Conservation (phyloP, 2,797 vertebrate genomes). For the Anableps anableps region DNA sequence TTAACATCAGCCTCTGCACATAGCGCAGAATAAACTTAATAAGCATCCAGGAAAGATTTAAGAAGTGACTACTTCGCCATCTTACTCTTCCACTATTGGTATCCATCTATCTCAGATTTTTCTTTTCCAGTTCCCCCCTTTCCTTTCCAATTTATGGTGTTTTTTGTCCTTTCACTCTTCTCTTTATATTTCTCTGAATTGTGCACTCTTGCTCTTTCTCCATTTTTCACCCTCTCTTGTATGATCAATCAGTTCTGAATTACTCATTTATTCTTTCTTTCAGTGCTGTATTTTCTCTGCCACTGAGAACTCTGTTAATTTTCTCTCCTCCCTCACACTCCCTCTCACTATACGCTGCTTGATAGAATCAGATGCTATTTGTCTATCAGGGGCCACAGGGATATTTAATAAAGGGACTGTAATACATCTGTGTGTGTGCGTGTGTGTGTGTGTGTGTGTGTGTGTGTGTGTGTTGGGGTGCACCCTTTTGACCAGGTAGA, state of each 20-base stretch:
- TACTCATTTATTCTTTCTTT: conserved; percentile 73
- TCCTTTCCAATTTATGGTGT: conserved; percentile 44
- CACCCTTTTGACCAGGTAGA: conserved; percentile 35
- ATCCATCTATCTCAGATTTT: conserved; percentile 53
- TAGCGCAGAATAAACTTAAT: conserved; percentile 31
- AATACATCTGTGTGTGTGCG: conserved; percentile 59
- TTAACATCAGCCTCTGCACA: conserved; percentile 25
- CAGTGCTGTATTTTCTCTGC: conserved; percentile 66
- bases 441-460: conserved; percentile 15
- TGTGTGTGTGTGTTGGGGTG: conserved; percentile 13
- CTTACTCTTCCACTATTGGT: conserved; percentile 29
- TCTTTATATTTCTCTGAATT: conserved; percentile 47
- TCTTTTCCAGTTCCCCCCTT: conserved; percentile 31
- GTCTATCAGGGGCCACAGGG: conserved; percentile 79
- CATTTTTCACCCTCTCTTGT: conserved; percentile 65
- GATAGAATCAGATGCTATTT: conserved; percentile 81
- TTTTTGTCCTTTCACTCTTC: conserved; percentile 47
- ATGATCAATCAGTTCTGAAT: conserved; percentile 79
- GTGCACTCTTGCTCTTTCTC: conserved; percentile 53
- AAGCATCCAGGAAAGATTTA: conserved; percentile 38
- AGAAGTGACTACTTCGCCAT: conserved; percentile 34
- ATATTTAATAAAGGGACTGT: conserved; percentile 78
- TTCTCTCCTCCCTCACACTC: conserved; percentile 55
- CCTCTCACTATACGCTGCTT: conserved; percentile 56
- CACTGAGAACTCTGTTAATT: conserved; percentile 68